These are phyloP conservation scores for Pteropus alecto DNA, from an alignment of 2,113 vertebrate genomes.

Conservation along the genomic window DNA sequence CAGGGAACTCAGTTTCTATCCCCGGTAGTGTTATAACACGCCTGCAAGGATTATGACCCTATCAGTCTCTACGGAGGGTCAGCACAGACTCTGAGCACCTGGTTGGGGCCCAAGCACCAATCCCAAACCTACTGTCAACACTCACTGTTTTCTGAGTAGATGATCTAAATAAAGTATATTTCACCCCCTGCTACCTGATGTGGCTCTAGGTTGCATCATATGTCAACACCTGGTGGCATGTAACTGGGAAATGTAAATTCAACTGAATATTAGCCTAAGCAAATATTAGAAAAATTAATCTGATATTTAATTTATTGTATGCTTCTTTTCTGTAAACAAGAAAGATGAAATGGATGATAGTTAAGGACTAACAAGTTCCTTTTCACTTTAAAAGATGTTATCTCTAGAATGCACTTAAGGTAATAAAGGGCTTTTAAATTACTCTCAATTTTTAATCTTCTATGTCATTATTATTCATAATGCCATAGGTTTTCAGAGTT, in stretches of 20 bases:
- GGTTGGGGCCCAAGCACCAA: neutral
- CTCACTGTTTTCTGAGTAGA: neutral
- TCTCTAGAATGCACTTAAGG: neutral
- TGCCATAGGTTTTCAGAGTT: neutral
- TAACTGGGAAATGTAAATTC: neutral
- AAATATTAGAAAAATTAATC: neutral
- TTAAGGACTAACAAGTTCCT: neutral
- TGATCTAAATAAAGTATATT: neutral
- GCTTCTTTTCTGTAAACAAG: neutral
- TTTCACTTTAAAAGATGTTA: neutral
- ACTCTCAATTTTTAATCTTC: neutral
- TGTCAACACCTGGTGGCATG: neutral
- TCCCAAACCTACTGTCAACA: neutral
- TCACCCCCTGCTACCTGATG: no score
- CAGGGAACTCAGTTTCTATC: neutral
- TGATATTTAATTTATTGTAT: neutral
- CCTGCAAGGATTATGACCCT: neutral
- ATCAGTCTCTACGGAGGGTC: fast-evolving
- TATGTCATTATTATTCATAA: neutral
- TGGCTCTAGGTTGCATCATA: neutral
- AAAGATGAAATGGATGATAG: neutral
- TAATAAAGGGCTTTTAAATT: neutral
- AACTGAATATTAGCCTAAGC: neutral
- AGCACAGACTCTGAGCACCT: neutral
- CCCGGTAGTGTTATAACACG: neutral